Base-by-base conservation (phyloP, 2,113 vertebrate genomes). In the Calyptommatus sinebrachiatus region DNA sequence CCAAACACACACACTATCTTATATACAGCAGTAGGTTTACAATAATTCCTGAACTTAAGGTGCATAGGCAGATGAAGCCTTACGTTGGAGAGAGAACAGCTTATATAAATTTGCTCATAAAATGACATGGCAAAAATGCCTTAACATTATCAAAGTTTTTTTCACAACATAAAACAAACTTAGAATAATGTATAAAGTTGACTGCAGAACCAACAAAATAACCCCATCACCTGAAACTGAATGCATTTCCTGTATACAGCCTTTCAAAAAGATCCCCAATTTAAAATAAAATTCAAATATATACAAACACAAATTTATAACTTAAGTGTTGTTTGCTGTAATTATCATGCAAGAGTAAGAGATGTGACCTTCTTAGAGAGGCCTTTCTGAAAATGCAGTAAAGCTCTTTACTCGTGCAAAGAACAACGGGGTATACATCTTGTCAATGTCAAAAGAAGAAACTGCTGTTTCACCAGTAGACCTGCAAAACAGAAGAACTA, bases 381-480 rank as follows among this genome's bases (percentile, higher is more conserved):
- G 98, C 89, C 96, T 96, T 88, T 98, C 97, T 1, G 98, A 98
- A 88, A 95, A 95, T 1, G 98, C 96, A n/a, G 97, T 99, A 88
- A 97, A 99, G 91, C 97, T 98, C 94, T 97, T 99, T 91, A 98
- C 98, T 82, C 98, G 97, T 89, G 97, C 96, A 88, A 99, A 99
- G 93, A 95, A 95, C 93, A 99, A 91, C 28, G 98, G 98, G 4
- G 97, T 94, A 89, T 99, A 99, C 97, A 97, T 99, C 93, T 96
- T 97, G 94, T 99, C 97, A 62, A 99, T 95, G 87, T 99, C 97
- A 20, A 99, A 99, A 35, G 96, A 91, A 24, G 97, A 97, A 85
- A 99, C 93, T 50, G 97, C 96, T 0, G 97, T 99, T 94, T 99
- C 98, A 80, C 97, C 98, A 45, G 96, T 97, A 1, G 96, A 95